Evolutionary conservation across 2,113 vertebrate species (phyloP).

Genomic region (Halcyon senegalensis): DNA sequence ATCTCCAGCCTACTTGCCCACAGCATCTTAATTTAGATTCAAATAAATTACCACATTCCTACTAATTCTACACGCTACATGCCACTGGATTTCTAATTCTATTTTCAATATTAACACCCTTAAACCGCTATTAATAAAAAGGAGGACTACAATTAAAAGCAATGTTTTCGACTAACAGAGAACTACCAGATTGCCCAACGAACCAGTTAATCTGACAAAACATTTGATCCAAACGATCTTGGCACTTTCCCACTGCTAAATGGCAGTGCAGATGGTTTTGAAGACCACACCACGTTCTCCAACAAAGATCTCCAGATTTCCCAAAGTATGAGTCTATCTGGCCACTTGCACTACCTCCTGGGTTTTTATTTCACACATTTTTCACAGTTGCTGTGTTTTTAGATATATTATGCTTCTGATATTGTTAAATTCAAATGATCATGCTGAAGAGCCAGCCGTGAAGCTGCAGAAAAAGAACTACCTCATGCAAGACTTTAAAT

Average conservation of each 20-base stretch:
- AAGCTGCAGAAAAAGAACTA: slow-evolving; percentile 6
- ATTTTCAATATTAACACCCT: neutral
- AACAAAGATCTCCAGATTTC: neutral
- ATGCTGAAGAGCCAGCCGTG: neutral
- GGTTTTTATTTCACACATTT: neutral
- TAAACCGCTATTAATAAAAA: neutral
- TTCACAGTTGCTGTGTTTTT: neutral
- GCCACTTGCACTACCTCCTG: neutral
- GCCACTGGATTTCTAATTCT: neutral
- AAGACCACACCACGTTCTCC: neutral
- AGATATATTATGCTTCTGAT: neutral
- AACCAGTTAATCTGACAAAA: neutral
- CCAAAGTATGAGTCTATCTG: neutral
- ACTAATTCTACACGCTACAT: accelerated
- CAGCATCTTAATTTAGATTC: neutral
- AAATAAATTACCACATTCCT: neutral
- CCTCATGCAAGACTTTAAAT: slow-evolving; percentile 31
- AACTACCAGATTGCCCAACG: neutral
- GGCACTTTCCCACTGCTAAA: neutral
- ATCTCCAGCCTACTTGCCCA: neutral
- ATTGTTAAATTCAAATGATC: slow-evolving; percentile 17
- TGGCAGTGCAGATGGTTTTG: neutral
- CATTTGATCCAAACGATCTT: neutral
- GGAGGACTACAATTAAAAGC: neutral
- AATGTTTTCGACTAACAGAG: neutral